Evolutionary conservation across 2,113 vertebrate species (phyloP), one percentile per base, ranked within the genome.

Genomic region (Protobothrops mucrosquamatus): DNA sequence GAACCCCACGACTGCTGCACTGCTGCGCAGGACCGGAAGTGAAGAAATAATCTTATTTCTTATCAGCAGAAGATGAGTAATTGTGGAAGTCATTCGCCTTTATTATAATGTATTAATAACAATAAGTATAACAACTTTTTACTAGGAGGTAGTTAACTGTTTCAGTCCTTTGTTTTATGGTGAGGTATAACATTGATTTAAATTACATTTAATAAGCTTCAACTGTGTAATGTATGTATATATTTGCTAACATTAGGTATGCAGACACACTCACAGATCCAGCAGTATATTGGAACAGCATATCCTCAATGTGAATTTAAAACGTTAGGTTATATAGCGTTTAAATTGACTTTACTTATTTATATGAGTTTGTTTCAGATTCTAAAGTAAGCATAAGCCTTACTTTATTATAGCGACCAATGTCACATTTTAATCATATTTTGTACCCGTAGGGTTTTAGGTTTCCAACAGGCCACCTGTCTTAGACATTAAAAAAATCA

Each of bases 401-500:
- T 96, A 98, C 97, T 97, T 98, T 97, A 98, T 98, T 91, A 61
- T 97, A 96, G 95, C 97, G 95, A 96, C 96, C 98, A 97, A 96
- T 98, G 97, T 98, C 97, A 98, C 96, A 98, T 98, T 98, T 98
- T 98, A 98, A 99, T 99, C 98, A 98, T 97, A 98, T 98, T 97
- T 98, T 96, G 97, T 98, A 98, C 98, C 98, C 98, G 95, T 95
- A 97, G 98, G 98, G 97, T 97, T 98, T 98, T 98, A 97, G 97
- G 96, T 98, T 98, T 98, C 97, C 97, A 97, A 97, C 97, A 97
- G 96, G 97, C 98, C 98, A 98, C 98, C 98, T 99, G 98, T 98
- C 98, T 98, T 96, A 97, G 97, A 97, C 98, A 98, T 98, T 98
- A 97, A 97, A 89, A 98, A 98, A 98, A 98, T 97, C 98, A 97